Conservation (phyloP, 2,888 invertebrate genomes). For the Colostygia pectinataria region DNA sequence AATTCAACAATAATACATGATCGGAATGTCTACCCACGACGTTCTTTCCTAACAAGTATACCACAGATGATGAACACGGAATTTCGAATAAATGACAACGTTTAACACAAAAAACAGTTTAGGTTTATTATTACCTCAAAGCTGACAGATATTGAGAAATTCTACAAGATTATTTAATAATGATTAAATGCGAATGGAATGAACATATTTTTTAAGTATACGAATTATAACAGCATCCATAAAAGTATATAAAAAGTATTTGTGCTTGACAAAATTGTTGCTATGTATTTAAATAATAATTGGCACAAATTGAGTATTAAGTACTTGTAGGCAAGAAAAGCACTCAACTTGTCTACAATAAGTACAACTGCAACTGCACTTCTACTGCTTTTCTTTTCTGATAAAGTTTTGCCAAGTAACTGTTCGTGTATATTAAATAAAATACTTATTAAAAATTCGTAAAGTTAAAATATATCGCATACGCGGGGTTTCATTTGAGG, state of each 20-base stretch:
- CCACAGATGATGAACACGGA: constrained; percentile 65
- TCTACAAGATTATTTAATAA: constrained; percentile 2
- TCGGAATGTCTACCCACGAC: constrained; percentile 54
- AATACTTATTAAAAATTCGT: background rate
- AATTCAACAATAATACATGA: constrained; percentile 39
- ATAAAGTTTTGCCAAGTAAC: background rate
- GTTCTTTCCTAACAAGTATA: constrained; percentile 50
- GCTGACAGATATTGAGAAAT: background rate
- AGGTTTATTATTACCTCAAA: too few species aligned
- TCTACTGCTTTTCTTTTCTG: background rate
- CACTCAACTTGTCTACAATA: constrained; percentile 36
- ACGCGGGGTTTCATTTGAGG: background rate
- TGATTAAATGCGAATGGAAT: constrained; percentile 13
- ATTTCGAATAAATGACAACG: constrained; percentile 31
- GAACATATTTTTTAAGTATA: constrained; percentile 17
- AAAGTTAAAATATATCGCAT: background rate
- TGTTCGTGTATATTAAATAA: background rate
- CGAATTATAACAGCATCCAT: constrained; percentile 17
- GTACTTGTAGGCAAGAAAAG: constrained; percentile 46
- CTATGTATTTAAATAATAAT: constrained; percentile 45
- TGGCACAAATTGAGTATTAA: constrained; percentile 73
- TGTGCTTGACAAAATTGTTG: constrained; percentile 47
- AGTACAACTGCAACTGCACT: constrained; percentile 1
- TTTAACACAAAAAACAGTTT: background rate
- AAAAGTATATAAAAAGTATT: constrained; percentile 32